Percentiles rank a stretch among this genome's conserved stretches.
These are phyloP conservation scores for Lysandra coridon DNA, from an alignment of 2,888 invertebrate species.

Conservation along the genomic window DNA sequence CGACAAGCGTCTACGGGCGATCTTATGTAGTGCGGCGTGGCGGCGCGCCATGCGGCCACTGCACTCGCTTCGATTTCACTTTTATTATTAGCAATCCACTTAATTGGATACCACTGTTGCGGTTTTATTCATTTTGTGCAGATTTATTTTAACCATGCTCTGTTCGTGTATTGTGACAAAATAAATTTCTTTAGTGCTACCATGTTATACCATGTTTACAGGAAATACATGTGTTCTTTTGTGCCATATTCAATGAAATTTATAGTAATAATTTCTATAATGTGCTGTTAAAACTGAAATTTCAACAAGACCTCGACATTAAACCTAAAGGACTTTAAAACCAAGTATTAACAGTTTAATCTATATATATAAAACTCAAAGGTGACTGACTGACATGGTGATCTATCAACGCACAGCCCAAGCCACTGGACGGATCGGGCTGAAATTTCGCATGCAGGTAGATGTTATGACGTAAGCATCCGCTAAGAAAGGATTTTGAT, in stretches of 20 bases:
- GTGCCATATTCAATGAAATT: neutral
- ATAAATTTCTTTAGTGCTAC: neutral
- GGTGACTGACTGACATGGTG: no score
- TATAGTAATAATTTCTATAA: neutral
- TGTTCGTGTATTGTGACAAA: conserved; percentile 32
- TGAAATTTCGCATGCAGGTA: no score
- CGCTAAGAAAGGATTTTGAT: no score
- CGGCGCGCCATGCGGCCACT: conserved; percentile 64
- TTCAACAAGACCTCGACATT: no score
- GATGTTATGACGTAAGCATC: no score
- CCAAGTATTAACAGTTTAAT: no score
- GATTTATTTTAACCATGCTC: conserved; percentile 68
- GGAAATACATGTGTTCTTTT: neutral
- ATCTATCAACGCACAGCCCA: no score
- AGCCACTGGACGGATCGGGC: no score
- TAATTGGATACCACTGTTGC: conserved; percentile 78
- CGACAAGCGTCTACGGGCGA: conserved; percentile 32
- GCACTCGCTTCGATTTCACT: conserved; percentile 79
- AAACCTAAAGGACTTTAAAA: no score
- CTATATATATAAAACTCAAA: no score
- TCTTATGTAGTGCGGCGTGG: conserved; percentile 36
- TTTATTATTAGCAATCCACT: conserved; percentile 80
- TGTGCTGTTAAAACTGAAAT: no score
- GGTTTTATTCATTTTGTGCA: conserved; percentile 74
- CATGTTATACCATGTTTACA: neutral